A percentile compares a stretch with the other conserved stretches of the same genome.
Evolutionary conservation across 2,113 vertebrate species (phyloP).

Genomic region (Euleptes europaea): DNA sequence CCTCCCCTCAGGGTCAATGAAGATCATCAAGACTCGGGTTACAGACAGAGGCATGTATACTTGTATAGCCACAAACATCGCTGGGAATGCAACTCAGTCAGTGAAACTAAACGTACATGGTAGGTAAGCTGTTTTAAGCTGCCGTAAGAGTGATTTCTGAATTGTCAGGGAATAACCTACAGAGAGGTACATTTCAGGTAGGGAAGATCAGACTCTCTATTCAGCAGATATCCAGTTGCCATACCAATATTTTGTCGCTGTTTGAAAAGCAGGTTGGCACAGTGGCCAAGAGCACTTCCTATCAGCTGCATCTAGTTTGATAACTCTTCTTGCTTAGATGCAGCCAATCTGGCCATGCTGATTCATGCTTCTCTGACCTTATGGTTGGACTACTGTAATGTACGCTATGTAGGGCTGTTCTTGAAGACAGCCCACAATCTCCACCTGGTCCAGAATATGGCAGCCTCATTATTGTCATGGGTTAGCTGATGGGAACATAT

Average conservation of each 20-base stretch:
- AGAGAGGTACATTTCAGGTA: background rate
- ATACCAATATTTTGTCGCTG: background rate
- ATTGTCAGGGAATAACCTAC: background rate
- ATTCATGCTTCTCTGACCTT: too few relatives aligned
- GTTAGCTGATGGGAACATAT: too few relatives aligned
- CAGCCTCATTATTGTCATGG: too few relatives aligned
- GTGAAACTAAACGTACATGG: slow-evolving; percentile 87
- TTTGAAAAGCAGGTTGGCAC: too few relatives aligned
- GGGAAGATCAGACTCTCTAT: background rate
- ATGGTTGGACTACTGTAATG: too few relatives aligned
- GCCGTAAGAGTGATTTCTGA: background rate
- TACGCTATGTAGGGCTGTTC: too few relatives aligned
- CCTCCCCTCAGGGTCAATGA: slow-evolving; percentile 92
- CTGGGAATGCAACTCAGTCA: slow-evolving; percentile 88
- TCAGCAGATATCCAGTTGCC: too few relatives aligned
- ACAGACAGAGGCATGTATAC: slow-evolving; percentile 89
- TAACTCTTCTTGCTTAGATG: too few relatives aligned
- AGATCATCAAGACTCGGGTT: slow-evolving; percentile 84
- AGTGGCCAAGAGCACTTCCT: too few relatives aligned
- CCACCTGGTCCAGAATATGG: too few relatives aligned
- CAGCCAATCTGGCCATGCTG: background rate
- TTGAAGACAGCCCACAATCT: too few relatives aligned
- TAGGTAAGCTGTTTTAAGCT: slow-evolving; percentile 77
- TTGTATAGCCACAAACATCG: slow-evolving; percentile 94
- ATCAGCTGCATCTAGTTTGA: too few relatives aligned